Evolutionary conservation across 2,797 vertebrate species (phyloP), one percentile per base, ranked within the genome.

Genomic region (Protonibea diacanthus): DNA sequence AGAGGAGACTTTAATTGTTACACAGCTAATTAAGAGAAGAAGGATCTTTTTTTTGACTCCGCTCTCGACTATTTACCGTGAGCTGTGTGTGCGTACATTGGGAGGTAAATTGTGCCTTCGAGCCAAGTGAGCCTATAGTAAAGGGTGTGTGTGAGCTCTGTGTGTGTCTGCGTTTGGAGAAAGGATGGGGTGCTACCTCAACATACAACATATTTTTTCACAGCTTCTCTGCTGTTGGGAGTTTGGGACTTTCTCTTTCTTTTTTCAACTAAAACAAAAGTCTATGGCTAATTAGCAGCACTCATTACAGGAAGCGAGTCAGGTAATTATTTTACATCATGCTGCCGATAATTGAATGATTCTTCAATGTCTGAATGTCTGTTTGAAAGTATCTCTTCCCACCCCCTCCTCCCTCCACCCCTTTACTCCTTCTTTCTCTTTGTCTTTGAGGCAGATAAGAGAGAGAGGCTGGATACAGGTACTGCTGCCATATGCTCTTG

Each of bases 1-100:
- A 97, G 96, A 97, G 97, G 97, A 99, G 98, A 97, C 97, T 98
- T 98, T 98, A 99, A 99, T 99, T 98, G 98, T 98, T 97, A 96
- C 97, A 95, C 95, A 95, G 97, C 97, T 99, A 99, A 99, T 99
- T 99, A 97, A 94, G 90, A 91, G 88, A 92, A 90, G 96, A 95
- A 96, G 96, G 96, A 95, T 97, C 95, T 96, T 96, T 96, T 96
- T 67, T 96, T 96, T 97, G 96, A 96, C 38, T 62, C 58, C 4
- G 97, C 96, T 96, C 95, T 94, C 94, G 93, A 95, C 96, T 98
- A 96, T 97, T 98, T 97, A 96, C 95, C 83, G 93, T 93, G 94
- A 94, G 93, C 94, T 95, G 96, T 95, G 96, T 97, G 96, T 96
- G 96, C 95, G 96, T 96, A 96, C 96, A 95, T 96, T 89, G 96